Conservation (phyloP, 2,113 vertebrate genomes). For the Nipponia nippon region DNA sequence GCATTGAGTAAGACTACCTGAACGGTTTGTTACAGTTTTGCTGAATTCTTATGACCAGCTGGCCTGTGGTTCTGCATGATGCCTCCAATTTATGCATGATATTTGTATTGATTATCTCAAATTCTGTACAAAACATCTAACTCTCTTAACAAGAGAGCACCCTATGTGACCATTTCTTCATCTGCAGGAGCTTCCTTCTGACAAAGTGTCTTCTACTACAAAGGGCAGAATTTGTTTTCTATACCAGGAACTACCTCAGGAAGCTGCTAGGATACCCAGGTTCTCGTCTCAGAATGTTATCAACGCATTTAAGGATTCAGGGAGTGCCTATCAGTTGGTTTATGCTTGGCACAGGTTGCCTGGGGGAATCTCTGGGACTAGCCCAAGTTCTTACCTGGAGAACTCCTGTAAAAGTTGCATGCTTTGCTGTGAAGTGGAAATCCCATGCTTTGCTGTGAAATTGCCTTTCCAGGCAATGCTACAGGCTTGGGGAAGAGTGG, state of each 20-base stretch:
- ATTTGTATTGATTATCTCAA: not conserved
- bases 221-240: not conserved
- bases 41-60: not conserved
- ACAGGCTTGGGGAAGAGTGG: too few species aligned
- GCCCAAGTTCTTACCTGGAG: not conserved
- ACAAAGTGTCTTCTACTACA: not conserved
- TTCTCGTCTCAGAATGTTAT: not conserved
- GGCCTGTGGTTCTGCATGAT: not conserved
- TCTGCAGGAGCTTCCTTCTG: not conserved
- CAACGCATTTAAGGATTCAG: not conserved
- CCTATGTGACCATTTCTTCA: not conserved
- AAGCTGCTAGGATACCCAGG: not conserved
- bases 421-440: not conserved
- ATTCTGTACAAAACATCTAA: not conserved
- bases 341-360: not conserved
- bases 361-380: not conserved
- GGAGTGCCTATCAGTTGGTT: not conserved
- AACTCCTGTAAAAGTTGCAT: not conserved
- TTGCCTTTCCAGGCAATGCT: too few species aligned
- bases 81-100: not conserved
- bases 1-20: not conserved
- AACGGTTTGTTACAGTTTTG: not conserved
- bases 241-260: not conserved
- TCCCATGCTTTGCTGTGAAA: too few species aligned
- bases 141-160: not conserved